Evolutionary conservation across 2,797 vertebrate genomes (phyloP).

Genomic region (Crocidura indochinensis): DNA sequence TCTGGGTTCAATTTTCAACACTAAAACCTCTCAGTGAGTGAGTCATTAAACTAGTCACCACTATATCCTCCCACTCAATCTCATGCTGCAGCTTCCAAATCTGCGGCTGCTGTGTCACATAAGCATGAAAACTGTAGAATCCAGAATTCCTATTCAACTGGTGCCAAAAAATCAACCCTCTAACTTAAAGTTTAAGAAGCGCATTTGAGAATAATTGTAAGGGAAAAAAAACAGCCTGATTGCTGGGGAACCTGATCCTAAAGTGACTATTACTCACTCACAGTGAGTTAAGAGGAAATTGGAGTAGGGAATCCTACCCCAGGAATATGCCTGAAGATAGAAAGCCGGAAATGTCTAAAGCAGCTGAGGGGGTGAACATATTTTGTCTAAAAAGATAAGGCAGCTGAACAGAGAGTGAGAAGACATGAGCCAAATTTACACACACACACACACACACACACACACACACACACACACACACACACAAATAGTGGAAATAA

Average conservation of each 20-base stretch:
- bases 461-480: not conserved
- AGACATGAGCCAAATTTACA: constrained; percentile 79
- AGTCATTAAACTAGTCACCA: constrained; percentile 73
- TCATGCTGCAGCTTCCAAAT: constrained; percentile 25
- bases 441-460: not conserved
- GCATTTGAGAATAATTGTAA: constrained; percentile 62
- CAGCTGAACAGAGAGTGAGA: constrained; percentile 71
- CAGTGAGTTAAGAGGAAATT: constrained; percentile 58
- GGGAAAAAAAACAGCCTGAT: constrained; percentile 50
- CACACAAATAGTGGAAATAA: constrained; percentile 57
- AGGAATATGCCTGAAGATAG: constrained; percentile 55
- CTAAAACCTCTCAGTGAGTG: constrained; percentile 57
- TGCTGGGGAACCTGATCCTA: constrained; percentile 53
- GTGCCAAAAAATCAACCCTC: constrained; percentile 52
- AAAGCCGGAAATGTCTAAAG: constrained; percentile 75
- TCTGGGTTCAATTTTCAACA: constrained; percentile 64
- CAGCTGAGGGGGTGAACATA: constrained; percentile 67
- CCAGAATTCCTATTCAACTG: constrained; percentile 41
- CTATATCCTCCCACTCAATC: constrained; percentile 62
- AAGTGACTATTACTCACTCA: constrained; percentile 28
- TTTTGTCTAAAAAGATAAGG: constrained; percentile 80
- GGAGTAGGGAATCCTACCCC: constrained; percentile 35
- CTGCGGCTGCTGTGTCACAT: constrained; percentile 35
- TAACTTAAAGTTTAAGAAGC: constrained; percentile 31
- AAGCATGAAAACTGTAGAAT: constrained; percentile 44